Evolutionary conservation across 2,797 vertebrate genomes (phyloP), one percentile per base, ranked within the genome.

Genomic region (Ceyx erithaca): DNA sequence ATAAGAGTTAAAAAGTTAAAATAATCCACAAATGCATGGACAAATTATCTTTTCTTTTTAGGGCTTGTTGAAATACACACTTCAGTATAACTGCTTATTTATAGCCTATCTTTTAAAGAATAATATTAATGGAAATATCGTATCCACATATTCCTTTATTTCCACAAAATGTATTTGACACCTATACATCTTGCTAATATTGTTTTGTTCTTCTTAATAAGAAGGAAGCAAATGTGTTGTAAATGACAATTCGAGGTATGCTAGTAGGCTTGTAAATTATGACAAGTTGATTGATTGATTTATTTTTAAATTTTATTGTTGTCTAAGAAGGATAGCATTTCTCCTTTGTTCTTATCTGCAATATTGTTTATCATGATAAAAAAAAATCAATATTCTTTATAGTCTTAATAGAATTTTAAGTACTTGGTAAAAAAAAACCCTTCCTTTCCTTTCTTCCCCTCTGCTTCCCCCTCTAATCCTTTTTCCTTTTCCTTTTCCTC

Each of bases 131-230:
- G 84, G 45, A 90, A 71, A 73, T 79, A 87, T 10, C 0, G 0
- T 52, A 43, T 40, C 35, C 26, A 77, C 4, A 6, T 54, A 68
- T 30, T 80, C 33, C 54, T 78, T 71, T 76, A 30, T 54, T 72
- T 80, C n/a, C 23, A 81, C 17, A 43, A 10, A 71, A 7, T 37
- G 26, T 40, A 28, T 43, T 15, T 66, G 16, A 59, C 67, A 52
- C 45, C 52, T 9, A 13, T 54, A 79, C n/a, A 25, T 57, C 68
- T 87, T 87, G 49, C 43, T 71, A 85, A 48, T 73, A 82, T 19
- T 83, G 49, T n/a, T 81, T 89, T 87, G 43, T 84, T 89, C 61
- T 64, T 45, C 49, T 78, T 90, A 87, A 70, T 30, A 88, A 61
- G 59, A 88, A 79, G 23, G 54, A 90, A 61, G 21, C 17, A 92